phyloP scores from a whole-genome alignment of 2,797 vertebrate species.

The Phoeniculus purpureus region DNA sequence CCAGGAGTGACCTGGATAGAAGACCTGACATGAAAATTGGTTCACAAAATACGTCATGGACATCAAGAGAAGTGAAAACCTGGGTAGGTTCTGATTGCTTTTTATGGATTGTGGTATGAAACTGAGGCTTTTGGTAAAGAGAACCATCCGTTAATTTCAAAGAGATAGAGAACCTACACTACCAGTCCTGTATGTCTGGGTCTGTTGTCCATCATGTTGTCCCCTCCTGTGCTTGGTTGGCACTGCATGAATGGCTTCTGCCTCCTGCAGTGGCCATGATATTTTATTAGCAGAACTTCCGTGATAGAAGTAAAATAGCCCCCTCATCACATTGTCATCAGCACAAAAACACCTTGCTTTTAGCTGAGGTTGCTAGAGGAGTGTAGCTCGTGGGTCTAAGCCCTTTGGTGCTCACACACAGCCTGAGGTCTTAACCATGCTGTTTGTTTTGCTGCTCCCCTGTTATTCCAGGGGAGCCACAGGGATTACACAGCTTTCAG shows the following conservation, averaged over 20 bases:
- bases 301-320: background rate
- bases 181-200: background rate
- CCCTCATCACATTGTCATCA: rapidly evolving
- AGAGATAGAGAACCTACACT: background rate
- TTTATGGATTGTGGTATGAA: background rate
- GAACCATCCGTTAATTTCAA: background rate
- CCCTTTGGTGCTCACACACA: rapidly evolving
- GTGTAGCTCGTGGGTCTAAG: background rate
- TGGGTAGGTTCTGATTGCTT: background rate
- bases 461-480: background rate
- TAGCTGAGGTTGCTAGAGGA: background rate
- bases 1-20: background rate
- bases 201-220: rapidly evolving
- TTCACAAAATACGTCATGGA: rapidly evolving
- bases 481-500: background rate
- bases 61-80: background rate
- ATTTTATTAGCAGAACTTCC: background rate
- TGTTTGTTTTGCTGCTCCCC: background rate
- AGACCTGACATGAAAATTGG: background rate
- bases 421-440: background rate
- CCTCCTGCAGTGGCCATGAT: background rate
- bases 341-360: background rate
- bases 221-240: background rate
- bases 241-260: background rate
- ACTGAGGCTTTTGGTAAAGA: background rate